Evolutionary conservation across 2,797 vertebrate genomes (phyloP), one percentile per base, ranked within the genome.

Genomic region (Danio jaintianensis): DNA sequence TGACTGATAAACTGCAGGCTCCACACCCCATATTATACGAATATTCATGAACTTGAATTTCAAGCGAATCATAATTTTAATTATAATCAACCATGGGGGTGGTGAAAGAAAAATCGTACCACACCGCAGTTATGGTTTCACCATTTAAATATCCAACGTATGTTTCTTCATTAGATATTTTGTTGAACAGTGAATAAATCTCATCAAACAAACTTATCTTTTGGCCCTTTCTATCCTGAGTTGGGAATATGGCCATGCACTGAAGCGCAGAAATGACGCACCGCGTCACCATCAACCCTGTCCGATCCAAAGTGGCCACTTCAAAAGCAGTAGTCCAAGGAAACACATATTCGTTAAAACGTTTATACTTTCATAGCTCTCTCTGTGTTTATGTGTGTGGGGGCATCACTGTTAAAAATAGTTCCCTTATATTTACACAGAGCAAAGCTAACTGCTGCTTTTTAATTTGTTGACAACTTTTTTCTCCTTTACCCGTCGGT

Each of bases 401-500:
- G 36, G 63, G 43, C 58, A 69, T 75, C 47, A 47, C 22, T 53
- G 71, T 58, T 66, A 13, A 52, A 18, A 52, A 75, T 1, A 40
- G 62, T 78, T 55, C 75, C 4, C 6, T 16, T 67, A 13, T 45
- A 40, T 75, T 69, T 63, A 42, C 36, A 5, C 76, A 20, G 20
- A 29, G 5, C 20, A 53, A 38, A 75, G 94, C 96, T 98, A 98
- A 93, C 96, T 97, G 87, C 94, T 94, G 80, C 92, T 95, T 94
- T 99, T 98, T 93, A 98, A 94, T 93, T 99, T 99, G 91, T 95
- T 97, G 89, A 98, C 96, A 75, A 98, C 92, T 91, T 99, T 99
- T 93, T 99, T 99, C 93, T 99, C 97, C 93, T 99, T 99, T 78
- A 99, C 98, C 86, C 98, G 95, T 88, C 98, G 94, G 92, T 99